Percentiles rank a stretch among this genome's conserved stretches.
phyloP scores from a whole-genome alignment of 2,888 invertebrate genomes.

The Cephus sareptanus region DNA sequence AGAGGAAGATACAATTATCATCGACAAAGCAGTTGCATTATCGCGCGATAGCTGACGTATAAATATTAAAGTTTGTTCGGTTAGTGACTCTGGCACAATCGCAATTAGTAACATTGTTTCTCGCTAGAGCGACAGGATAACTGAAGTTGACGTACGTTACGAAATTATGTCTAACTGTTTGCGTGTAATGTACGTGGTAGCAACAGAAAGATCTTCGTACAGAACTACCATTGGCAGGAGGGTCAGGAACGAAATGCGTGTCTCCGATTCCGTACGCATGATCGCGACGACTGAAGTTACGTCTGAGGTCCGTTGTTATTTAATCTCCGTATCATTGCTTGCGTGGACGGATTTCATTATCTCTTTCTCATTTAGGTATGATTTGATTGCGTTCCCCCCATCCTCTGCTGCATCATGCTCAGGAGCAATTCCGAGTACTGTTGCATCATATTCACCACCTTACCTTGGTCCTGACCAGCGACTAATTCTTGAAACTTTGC shows the following conservation, averaged over 20 bases:
- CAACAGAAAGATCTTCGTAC: not conserved
- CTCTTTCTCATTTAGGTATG: slow-evolving; percentile 42
- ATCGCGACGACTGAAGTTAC: not conserved
- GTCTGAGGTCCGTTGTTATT: slow-evolving; percentile 6
- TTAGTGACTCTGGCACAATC: not conserved
- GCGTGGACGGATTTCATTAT: slow-evolving; percentile 38
- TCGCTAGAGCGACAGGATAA: not conserved
- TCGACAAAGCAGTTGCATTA: not conserved
- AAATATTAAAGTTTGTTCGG: not conserved
- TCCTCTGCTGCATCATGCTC: slow-evolving; percentile 73
- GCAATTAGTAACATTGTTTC: slow-evolving; percentile 4
- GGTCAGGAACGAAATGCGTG: not conserved
- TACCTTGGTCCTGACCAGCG: slow-evolving; percentile 66
- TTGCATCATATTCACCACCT: slow-evolving; percentile 72
- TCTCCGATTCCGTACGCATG: not conserved
- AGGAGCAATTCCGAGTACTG: slow-evolving; percentile 73
- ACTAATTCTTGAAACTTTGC: slow-evolving; percentile 68
- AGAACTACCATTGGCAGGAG: slow-evolving; percentile 1
- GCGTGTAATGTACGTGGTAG: not conserved
- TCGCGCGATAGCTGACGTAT: not conserved
- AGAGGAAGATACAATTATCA: not conserved
- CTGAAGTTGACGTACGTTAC: not conserved
- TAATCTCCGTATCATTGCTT: slow-evolving; percentile 15
- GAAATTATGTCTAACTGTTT: not conserved
- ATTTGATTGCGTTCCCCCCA: slow-evolving; percentile 59